Base-by-base conservation (phyloP, 2,797 vertebrate species). In the Acomys russatus region DNA sequence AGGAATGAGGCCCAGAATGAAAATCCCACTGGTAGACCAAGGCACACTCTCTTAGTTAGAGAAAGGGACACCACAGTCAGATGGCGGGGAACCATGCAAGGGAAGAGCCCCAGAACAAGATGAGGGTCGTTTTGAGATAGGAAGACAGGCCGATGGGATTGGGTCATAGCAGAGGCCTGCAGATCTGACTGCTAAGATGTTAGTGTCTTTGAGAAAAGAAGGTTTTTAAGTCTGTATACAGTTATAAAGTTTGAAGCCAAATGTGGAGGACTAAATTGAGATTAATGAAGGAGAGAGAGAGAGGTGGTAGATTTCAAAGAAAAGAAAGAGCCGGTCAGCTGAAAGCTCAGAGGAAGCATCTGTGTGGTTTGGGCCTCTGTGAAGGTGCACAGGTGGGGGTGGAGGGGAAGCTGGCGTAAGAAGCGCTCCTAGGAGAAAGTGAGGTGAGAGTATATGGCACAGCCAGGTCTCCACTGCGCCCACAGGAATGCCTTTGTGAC, bases 161-260 rank as follows among this genome's bases (percentile, higher is more conserved):
- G 38, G 90, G 10, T 79, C 70, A n/a, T 76, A 66, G 23, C 83
- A 61, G 51, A 44, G 25, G 12, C 8, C 17, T 12, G 7, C 66
- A 15, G 49, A 66, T 89, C 2, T 76, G 59, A 78, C 61, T 17
- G n/a, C 74, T 76, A 83, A 74, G 6, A 79, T 83, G 51, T 23
- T n/a, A 6, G 25, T 56, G 1, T 51, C 11, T 90, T 94, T 88
- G 83, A 94, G 87, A 86, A 95, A 89, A 56, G 1, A 78, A 79
- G 54, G 11, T 63, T 94, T 94, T 73, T 49, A 44, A 6, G 44
- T 80, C 25, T 79, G 17, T 25, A 30, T 71, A 87, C 33, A 71
- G 30, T 85, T 95, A 77, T 7, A 6, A 9, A n/a, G 74, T 90
- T 90, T 78, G 66, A 92, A 87, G 51, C 44, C 82, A 96, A 70